A percentile compares a stretch with the other conserved stretches of the same genome.
phyloP scores from a whole-genome alignment of 2,888 invertebrate species.

The Stenolophus ochropezus region DNA sequence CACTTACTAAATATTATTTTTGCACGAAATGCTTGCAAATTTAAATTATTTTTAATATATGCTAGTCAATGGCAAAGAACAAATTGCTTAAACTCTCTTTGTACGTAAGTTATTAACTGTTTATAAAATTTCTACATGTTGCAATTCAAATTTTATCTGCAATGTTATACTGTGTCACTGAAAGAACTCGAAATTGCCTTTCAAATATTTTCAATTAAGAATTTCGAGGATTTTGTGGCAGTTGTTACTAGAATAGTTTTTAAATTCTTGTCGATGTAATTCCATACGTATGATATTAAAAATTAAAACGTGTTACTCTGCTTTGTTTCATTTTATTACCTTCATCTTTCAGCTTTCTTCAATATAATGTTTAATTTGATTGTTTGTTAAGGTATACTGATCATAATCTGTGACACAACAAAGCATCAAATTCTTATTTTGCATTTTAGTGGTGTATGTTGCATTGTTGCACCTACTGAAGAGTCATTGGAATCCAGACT shows the following conservation, averaged over 20 bases:
- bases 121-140: background rate
- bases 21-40: background rate
- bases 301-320: conserved; percentile 2
- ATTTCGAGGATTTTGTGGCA: background rate
- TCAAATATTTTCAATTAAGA: background rate
- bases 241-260: conserved; percentile 1
- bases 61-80: background rate
- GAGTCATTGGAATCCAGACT: no score
- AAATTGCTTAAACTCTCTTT: background rate
- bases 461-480: no score
- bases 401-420: no score
- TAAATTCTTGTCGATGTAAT: conserved; percentile 3
- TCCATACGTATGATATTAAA: background rate
- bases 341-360: no score
- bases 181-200: background rate
- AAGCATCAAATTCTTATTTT: no score
- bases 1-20: conserved; percentile 4
- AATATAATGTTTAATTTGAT: no score
- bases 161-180: background rate
- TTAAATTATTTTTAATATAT: background rate
- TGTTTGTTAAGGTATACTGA: no score
- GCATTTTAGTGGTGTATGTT: no score
- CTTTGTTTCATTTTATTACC: background rate
- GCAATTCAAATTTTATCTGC: background rate
- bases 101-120: background rate